Percentiles rank a stretch among this genome's conserved stretches.
These are phyloP conservation scores for Seladonia tumulorum DNA, from an alignment of 2,888 invertebrate genomes.

Conservation along the genomic window DNA sequence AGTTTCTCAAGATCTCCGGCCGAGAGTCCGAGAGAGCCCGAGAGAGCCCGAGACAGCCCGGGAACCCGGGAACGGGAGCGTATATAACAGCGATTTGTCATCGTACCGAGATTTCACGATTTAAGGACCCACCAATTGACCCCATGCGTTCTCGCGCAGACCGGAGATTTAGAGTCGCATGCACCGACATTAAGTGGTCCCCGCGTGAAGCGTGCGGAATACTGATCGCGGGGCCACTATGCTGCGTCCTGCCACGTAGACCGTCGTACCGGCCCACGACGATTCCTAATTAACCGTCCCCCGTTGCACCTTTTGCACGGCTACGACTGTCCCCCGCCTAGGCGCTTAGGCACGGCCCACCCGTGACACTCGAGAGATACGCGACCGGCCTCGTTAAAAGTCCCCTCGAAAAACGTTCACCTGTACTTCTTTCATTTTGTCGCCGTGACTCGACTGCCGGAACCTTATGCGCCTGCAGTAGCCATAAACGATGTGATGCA, in stretches of 20 bases:
- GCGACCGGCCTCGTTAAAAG: background rate
- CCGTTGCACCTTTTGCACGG: conserved; percentile 50
- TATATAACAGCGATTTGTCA: conserved; percentile 67
- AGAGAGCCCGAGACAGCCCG: no score
- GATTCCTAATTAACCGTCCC: conserved; percentile 57
- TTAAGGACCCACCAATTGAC: conserved; percentile 66
- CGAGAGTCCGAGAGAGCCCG: no score
- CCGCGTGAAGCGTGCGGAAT: conserved; percentile 50
- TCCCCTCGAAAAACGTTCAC: no score
- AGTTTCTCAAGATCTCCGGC: conserved; percentile 6
- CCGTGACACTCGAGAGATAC: conserved; percentile 29
- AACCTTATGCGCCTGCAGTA: background rate
- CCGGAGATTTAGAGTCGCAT: conserved; percentile 47
- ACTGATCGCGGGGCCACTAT: conserved; percentile 38
- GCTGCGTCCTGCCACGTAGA: conserved; percentile 33
- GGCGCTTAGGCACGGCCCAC: conserved; percentile 33
- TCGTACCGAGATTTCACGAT: conserved; percentile 58
- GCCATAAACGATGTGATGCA: no score
- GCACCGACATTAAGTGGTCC: conserved; percentile 48
- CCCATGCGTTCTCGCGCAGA: conserved; percentile 39
- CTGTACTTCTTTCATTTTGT: background rate
- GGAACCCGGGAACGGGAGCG: conserved; percentile 49
- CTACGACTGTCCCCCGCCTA: background rate
- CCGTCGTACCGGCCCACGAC: conserved; percentile 14
- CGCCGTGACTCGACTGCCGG: background rate